A percentile compares a stretch with the other conserved stretches of the same genome.
phyloP scores from a whole-genome alignment of 2,888 invertebrate species.

The Chironomus tentans region DNA sequence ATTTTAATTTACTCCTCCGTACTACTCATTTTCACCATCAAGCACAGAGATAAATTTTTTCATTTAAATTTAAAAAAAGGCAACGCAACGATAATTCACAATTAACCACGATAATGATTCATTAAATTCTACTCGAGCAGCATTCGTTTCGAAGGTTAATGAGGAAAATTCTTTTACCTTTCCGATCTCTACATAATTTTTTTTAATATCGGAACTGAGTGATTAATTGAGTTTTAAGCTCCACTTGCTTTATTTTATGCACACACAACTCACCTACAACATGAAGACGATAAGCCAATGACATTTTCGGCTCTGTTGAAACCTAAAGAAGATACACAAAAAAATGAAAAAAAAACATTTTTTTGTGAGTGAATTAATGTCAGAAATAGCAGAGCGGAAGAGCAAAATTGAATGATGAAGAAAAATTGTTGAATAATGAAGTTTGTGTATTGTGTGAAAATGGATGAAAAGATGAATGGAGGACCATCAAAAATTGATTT shows the following conservation, averaged over 20 bases:
- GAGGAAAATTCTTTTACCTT: no score
- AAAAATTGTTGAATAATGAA: background rate
- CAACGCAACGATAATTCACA: background rate
- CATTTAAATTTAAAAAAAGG: background rate
- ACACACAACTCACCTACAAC: slow-evolving; percentile 58
- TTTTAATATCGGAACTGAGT: background rate
- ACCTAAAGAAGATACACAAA: slow-evolving; percentile 9
- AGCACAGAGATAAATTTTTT: no score
- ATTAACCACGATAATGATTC: background rate
- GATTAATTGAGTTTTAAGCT: background rate
- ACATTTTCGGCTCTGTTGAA: slow-evolving; percentile 76
- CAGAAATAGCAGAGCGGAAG: no score
- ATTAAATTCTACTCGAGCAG: background rate
- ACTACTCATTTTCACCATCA: no score
- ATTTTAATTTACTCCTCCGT: background rate
- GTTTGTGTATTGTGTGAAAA: background rate
- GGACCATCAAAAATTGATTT: background rate
- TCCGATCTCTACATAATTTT: no score
- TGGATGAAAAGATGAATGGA: no score
- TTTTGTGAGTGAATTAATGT: background rate
- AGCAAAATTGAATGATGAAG: background rate
- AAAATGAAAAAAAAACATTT: no score
- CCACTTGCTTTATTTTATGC: background rate
- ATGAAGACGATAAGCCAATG: slow-evolving; percentile 72
- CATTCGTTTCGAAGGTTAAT: background rate